Conservation (phyloP, 2,113 vertebrate genomes). For the Diphyllodes magnificus region DNA sequence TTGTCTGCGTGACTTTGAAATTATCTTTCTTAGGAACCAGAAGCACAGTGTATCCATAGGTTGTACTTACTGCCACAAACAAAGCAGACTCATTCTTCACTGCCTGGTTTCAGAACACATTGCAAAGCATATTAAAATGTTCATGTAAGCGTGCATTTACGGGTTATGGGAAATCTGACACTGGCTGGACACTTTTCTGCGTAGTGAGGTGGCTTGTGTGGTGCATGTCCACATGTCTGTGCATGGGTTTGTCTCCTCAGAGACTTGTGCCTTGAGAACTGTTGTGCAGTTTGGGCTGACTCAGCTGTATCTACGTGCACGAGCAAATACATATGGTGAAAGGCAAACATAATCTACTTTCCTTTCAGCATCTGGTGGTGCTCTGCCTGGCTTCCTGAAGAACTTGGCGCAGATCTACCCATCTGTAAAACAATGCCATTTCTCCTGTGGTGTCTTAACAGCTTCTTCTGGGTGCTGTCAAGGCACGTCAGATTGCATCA, state of each 20-base stretch:
- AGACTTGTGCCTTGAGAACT: not conserved
- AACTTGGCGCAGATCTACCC: not conserved
- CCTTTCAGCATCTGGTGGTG: slow-evolving; percentile 16
- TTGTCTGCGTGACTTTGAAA: not conserved
- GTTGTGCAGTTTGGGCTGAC: not conserved
- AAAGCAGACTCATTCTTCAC: not conserved
- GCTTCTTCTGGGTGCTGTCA: slow-evolving; percentile 47
- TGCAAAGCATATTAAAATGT: not conserved
- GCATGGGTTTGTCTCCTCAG: not conserved
- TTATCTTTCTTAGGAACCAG: not conserved
- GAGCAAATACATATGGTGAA: fast-evolving
- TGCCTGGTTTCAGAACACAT: not conserved
- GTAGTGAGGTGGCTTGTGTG: not conserved
- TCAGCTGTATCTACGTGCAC: not conserved
- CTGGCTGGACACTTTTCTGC: fast-evolving
- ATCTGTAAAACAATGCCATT: slow-evolving; percentile 75
- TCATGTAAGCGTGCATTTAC: not conserved
- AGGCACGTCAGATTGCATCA: slow-evolving; percentile 25
- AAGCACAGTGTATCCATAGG: not conserved
- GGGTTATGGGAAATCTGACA: fast-evolving
- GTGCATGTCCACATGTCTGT: fast-evolving
- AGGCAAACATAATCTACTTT: not conserved
- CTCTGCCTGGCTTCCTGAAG: not conserved
- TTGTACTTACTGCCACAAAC: not conserved
- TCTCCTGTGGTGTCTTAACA: slow-evolving; percentile 52